Conservation (phyloP, 2,888 invertebrate species). For the Psylliodes chrysocephalus region DNA sequence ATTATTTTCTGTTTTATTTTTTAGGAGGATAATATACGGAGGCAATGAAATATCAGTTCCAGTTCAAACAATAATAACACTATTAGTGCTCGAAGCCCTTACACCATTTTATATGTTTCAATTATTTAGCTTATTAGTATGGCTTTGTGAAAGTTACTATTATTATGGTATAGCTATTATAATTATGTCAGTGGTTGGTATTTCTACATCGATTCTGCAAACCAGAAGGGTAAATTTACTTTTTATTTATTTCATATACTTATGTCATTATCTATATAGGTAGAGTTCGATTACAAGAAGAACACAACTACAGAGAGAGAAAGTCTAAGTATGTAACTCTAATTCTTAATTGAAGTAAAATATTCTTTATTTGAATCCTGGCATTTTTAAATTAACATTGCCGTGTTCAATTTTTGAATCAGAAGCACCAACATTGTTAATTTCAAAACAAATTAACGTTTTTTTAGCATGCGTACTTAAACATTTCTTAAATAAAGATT, state of each 20-base stretch:
- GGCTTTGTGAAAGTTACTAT: conserved; percentile 89
- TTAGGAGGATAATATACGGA: conserved; percentile 82
- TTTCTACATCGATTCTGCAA: conserved; percentile 84
- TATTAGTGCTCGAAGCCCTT: conserved; percentile 84
- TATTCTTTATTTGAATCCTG: too few relatives aligned
- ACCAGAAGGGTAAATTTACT: conserved; percentile 76
- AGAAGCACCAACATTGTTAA: too few relatives aligned
- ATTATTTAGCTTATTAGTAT: conserved; percentile 87
- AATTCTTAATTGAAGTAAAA: too few relatives aligned
- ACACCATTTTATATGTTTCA: conserved; percentile 98
- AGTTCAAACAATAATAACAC: conserved; percentile 75
- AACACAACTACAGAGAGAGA: too few relatives aligned
- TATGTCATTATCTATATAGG: neutral
- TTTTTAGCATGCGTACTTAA: too few relatives aligned
- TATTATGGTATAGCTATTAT: conserved; percentile 90
- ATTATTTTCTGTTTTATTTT: conserved; percentile 36
- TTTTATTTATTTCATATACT: neutral
- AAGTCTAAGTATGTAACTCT: too few relatives aligned
- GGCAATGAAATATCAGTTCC: conserved; percentile 86
- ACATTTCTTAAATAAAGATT: too few relatives aligned
- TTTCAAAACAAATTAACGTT: too few relatives aligned
- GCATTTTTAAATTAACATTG: too few relatives aligned
- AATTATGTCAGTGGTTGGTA: conserved; percentile 84
- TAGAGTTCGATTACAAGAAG: too few relatives aligned
- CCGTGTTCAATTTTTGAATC: too few relatives aligned